These are phyloP conservation scores for Cyanoderma ruficeps DNA, from an alignment of 2,113 vertebrate species.

Conservation along the genomic window DNA sequence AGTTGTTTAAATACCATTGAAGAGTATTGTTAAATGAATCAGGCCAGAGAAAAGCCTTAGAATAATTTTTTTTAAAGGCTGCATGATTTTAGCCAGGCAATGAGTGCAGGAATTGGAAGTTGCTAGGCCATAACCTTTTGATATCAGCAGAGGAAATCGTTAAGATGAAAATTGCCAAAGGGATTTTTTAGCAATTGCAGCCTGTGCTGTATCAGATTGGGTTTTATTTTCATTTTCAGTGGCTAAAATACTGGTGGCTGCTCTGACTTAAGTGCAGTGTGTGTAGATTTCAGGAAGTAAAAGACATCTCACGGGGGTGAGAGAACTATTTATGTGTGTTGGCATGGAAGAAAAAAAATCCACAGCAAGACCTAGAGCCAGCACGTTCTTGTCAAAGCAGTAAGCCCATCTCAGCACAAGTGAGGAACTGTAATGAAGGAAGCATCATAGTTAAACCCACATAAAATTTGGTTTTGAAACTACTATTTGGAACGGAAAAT, in stretches of 20 bases:
- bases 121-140: not conserved
- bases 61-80: not conserved
- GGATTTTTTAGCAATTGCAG: constrained; percentile 3
- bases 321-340: not conserved
- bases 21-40: constrained; percentile 32
- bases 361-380: not conserved
- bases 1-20: constrained; percentile 27
- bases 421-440: not conserved
- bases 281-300: not conserved
- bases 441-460: not conserved
- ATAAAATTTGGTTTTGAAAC: not conserved
- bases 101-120: not conserved
- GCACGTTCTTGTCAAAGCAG: not conserved
- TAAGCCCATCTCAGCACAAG: not conserved
- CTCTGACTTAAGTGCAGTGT: not conserved
- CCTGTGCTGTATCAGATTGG: not conserved
- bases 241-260: not conserved
- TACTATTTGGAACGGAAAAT: not conserved
- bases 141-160: not conserved
- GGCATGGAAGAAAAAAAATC: not conserved
- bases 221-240: constrained; percentile 1
- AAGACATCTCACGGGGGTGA: not conserved
- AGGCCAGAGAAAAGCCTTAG: not conserved
- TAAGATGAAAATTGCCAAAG: not conserved
- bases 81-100: not conserved